Base-by-base conservation (phyloP, 2,797 vertebrate species). In the Sebastes hubbsi region DNA sequence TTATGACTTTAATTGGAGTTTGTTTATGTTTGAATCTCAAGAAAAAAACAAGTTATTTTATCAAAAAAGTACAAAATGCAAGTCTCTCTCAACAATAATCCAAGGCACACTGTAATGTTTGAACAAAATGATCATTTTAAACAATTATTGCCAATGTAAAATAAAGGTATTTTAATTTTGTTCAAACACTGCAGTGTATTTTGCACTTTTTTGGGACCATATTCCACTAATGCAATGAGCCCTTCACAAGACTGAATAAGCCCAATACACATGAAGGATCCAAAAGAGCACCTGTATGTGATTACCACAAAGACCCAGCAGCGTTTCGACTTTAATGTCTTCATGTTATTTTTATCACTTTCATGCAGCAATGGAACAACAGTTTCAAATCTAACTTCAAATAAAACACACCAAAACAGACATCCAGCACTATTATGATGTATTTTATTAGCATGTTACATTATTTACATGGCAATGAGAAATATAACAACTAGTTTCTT, bases 381-480 rank as follows among this genome's bases (percentile, higher is more conserved):
- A 60, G 32, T 36, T 79, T 54, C 3, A 56, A 7, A 54, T 0
- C 2, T 13, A 62, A 2, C 1, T 67, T 5, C 2, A 62, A 46
- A 78, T 58, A 22, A 22, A 72, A 65, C 10, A 64, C 61, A 78
- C 5, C 14, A 74, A 74, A 68, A 70, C 54, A 75, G n/a, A 65
- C 71, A 67, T 20, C 27, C 18, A 52, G 49, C 9, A 20, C 4
- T 8, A 0, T 25, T 63, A 0, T 24, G 56, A 5, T 60, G 55
- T 55, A 5, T 72, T 89, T 90, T 85, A 83, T 87, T 89, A 30
- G 18, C 2, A 74, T 12, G 24, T 72, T 52, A 5, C 75, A 70
- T 77, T 9, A 58, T 80, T 61, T 30, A 30, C 32, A 80, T 22
- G 20, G 34, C 20, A 2, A 36, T 29, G 14, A 63, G 18, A n/a